These are phyloP conservation scores for Thereva unica DNA, from an alignment of 2,888 invertebrate species.

Conservation along the genomic window DNA sequence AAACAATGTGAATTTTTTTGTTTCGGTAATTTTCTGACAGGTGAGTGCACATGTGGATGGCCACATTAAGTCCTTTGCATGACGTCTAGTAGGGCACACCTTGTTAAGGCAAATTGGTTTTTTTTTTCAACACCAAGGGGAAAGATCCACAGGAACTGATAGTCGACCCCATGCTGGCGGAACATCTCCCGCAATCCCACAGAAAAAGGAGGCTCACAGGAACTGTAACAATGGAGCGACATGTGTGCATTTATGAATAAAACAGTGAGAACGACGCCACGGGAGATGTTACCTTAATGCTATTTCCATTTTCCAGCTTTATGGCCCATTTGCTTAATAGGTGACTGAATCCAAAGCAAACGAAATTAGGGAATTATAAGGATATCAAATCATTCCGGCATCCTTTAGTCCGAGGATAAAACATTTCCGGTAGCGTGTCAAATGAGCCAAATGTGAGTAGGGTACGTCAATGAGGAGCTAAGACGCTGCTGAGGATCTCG, in stretches of 20 bases:
- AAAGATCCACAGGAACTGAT: conserved; percentile 1
- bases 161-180: background rate
- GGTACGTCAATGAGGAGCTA: no score
- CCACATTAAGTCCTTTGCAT: conserved; percentile 20
- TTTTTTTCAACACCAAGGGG: conserved; percentile 12
- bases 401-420: background rate
- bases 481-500: no score
- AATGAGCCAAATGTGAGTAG: no score
- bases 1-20: conserved; percentile 5
- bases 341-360: conserved; percentile 30
- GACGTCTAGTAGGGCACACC: conserved; percentile 14
- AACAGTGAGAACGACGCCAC: conserved; percentile 24
- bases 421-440: no score
- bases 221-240: conserved; percentile 7
- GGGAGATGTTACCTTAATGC: conserved; percentile 35
- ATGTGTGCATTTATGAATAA: conserved; percentile 35
- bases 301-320: conserved; percentile 37
- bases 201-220: conserved; percentile 6
- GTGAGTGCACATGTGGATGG: conserved; percentile 17
- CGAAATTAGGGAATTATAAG: conserved; percentile 29
- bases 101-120: conserved; percentile 21
- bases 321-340: conserved; percentile 36
- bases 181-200: background rate
- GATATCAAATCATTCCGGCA: conserved; percentile 16
- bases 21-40: conserved; percentile 19